These are phyloP conservation scores for Oreochromis spilurus DNA, from an alignment of 2,113 vertebrate genomes.

Conservation along the genomic window DNA sequence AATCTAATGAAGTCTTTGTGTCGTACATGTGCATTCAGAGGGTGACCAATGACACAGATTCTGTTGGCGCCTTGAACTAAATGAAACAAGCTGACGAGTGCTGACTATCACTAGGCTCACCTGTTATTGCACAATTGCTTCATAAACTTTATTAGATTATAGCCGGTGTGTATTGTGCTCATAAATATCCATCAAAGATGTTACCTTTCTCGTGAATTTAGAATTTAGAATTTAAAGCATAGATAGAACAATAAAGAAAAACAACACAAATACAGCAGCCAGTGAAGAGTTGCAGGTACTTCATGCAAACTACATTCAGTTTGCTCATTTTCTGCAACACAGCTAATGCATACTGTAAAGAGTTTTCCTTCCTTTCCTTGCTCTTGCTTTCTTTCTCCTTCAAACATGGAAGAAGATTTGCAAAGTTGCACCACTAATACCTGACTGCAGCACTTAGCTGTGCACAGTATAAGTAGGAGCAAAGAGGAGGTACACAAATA, in stretches of 20 bases:
- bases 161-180: background rate
- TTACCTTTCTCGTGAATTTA: background rate
- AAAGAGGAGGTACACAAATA: background rate
- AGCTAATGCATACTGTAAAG: background rate
- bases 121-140: background rate
- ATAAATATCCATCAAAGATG: background rate
- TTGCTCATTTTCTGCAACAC: background rate
- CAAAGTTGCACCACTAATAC: background rate
- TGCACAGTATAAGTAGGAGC: background rate
- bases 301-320: background rate
- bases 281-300: background rate
- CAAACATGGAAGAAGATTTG: background rate
- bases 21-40: background rate
- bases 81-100: background rate
- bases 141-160: background rate
- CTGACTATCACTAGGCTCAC: background rate
- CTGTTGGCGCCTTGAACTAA: too few species aligned
- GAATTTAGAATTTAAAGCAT: background rate
- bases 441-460: background rate
- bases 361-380: background rate
- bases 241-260: background rate
- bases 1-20: background rate
- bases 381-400: background rate
- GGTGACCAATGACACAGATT: too few species aligned
- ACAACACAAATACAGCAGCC: background rate